A percentile compares a stretch with the other conserved stretches of the same genome.
Evolutionary conservation across 2,113 vertebrate genomes (phyloP).

Genomic region (Podilymbus podiceps): DNA sequence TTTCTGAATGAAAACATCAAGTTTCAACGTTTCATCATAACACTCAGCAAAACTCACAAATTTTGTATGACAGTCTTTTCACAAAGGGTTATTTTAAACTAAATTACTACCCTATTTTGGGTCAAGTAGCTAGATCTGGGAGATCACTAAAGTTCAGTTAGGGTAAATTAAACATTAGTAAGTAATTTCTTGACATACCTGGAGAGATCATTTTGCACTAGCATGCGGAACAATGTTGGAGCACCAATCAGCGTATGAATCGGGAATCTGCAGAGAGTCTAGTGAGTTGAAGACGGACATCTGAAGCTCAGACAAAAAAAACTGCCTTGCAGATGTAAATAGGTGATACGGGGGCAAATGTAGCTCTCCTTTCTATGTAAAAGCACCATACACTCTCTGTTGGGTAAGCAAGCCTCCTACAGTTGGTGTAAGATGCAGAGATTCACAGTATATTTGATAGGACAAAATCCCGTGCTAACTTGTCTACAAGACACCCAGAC

Average conservation of each 20-base stretch:
- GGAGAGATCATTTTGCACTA: conserved; percentile 71
- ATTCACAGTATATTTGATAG: background rate
- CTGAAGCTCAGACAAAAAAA: background rate
- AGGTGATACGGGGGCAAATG: background rate
- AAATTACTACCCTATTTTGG: background rate
- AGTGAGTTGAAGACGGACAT: background rate
- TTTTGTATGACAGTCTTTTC: background rate
- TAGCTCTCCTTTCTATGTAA: background rate
- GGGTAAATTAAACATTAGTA: background rate
- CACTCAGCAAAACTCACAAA: background rate
- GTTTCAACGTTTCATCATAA: background rate
- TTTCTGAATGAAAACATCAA: background rate
- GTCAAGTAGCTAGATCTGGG: background rate
- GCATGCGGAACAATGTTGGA: conserved; percentile 77
- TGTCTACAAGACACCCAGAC: background rate
- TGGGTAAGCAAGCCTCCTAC: background rate
- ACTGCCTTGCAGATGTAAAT: background rate
- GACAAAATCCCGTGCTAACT: background rate
- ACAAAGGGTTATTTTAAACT: background rate
- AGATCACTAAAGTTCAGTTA: background rate
- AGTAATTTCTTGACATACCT: conserved; percentile 58
- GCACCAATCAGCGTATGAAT: conserved; percentile 65
- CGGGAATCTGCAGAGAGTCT: conserved; percentile 80
- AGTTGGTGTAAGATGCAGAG: background rate
- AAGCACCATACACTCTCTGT: background rate